These are phyloP conservation scores for Malthinus flaveolus DNA, from an alignment of 2,888 invertebrate genomes.

Conservation along the genomic window DNA sequence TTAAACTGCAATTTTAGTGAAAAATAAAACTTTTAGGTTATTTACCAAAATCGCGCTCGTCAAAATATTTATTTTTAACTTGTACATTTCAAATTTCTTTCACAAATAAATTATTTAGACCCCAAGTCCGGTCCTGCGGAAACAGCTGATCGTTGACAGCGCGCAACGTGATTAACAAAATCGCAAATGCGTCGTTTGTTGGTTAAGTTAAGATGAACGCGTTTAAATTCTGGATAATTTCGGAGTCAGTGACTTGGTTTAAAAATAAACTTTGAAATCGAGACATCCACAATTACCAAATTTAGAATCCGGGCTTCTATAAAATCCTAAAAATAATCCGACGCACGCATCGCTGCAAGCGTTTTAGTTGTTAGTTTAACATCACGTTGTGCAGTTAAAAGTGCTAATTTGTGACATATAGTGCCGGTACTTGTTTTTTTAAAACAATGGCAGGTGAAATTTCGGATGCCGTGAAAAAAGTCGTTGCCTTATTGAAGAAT, in stretches of 20 bases:
- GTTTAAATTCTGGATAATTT: slow-evolving; percentile 18
- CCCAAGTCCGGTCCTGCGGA: slow-evolving; percentile 29
- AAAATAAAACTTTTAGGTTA: background rate
- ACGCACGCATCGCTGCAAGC: slow-evolving; percentile 38
- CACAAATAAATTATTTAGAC: background rate
- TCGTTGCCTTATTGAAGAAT: slow-evolving; percentile 76
- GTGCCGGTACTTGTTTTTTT: background rate
- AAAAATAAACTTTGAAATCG: slow-evolving; percentile 51
- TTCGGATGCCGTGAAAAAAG: slow-evolving; percentile 83
- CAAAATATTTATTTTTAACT: background rate
- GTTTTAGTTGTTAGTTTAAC: slow-evolving; percentile 31
- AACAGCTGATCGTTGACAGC: slow-evolving; percentile 40
- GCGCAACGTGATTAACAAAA: slow-evolving; percentile 10
- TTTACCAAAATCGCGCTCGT: background rate
- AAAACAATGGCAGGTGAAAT: slow-evolving; percentile 56
- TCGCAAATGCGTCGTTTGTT: slow-evolving; percentile 9
- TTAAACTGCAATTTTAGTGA: background rate
- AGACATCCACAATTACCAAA: slow-evolving; percentile 50
- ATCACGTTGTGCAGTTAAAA: slow-evolving; percentile 8
- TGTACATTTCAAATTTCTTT: background rate
- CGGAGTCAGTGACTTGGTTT: slow-evolving; percentile 50
- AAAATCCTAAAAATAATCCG: slow-evolving; percentile 52
- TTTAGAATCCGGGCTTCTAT: slow-evolving; percentile 50
- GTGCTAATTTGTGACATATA: background rate
- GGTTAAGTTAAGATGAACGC: slow-evolving; percentile 9